Percentiles rank a stretch among this genome's conserved stretches.
Conservation (phyloP, 2,888 invertebrate species). For the Hypsopygia costalis region DNA sequence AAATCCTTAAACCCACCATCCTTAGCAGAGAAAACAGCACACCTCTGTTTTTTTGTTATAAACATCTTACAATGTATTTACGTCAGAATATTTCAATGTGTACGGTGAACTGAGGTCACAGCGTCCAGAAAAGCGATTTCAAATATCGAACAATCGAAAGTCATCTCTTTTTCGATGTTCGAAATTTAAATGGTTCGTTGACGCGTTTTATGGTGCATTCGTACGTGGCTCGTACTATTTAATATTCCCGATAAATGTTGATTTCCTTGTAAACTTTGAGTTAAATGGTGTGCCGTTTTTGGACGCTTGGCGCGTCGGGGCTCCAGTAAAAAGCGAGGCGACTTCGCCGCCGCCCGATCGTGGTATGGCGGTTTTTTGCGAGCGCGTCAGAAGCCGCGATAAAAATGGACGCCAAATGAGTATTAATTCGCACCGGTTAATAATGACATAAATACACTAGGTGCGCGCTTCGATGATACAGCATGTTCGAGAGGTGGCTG, state of each 20-base stretch:
- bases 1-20: too few relatives aligned
- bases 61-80: too few relatives aligned
- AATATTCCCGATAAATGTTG: slow-evolving; percentile 9
- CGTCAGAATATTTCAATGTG: too few relatives aligned
- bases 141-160: not conserved
- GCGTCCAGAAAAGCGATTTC: too few relatives aligned
- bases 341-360: slow-evolving; percentile 28
- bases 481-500: slow-evolving; percentile 31
- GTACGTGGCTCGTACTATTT: not conserved
- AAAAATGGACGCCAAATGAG: slow-evolving; percentile 75
- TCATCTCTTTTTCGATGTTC: not conserved
- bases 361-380: slow-evolving; percentile 54
- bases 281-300: slow-evolving; percentile 44
- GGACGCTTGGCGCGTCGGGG: slow-evolving; percentile 35
- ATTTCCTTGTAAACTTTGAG: slow-evolving; percentile 13
- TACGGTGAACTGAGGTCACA: too few relatives aligned
- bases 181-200: slow-evolving; percentile 6
- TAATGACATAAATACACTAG: slow-evolving; percentile 79
- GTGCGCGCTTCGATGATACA: slow-evolving; percentile 45
- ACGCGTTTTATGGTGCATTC: slow-evolving; percentile 2
- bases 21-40: too few relatives aligned
- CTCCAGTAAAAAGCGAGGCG: slow-evolving; percentile 37
- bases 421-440: slow-evolving; percentile 78
- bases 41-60: too few relatives aligned
- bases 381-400: slow-evolving; percentile 53